phyloP scores from a whole-genome alignment of 2,888 invertebrate species.

The Subacronicta megacephala region DNA sequence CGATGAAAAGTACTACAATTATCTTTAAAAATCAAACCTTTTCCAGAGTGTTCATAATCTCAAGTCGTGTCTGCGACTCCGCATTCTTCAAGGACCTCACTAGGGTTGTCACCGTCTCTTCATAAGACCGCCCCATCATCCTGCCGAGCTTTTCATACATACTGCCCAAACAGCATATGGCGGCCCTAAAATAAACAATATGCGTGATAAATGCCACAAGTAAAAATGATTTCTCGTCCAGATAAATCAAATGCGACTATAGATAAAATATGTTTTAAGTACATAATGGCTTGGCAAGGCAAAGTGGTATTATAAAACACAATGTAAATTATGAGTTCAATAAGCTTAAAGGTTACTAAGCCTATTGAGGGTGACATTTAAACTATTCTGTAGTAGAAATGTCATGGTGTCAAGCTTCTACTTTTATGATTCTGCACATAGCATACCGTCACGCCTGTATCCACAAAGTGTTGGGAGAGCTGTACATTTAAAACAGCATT shows the following conservation, averaged over 20 bases:
- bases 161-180: slow-evolving; percentile 97
- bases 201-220: background rate
- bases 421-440: background rate
- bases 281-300: slow-evolving; percentile 7
- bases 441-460: background rate
- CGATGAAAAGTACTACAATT: no score
- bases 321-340: background rate
- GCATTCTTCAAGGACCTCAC: slow-evolving; percentile 97
- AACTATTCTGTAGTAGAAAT: background rate
- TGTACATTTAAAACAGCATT: no score
- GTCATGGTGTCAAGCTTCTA: slow-evolving; percentile 1
- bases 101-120: slow-evolving; percentile 98
- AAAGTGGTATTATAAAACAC: slow-evolving; percentile 13
- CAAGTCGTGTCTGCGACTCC: slow-evolving; percentile 98
- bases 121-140: slow-evolving; percentile 99
- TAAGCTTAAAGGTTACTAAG: slow-evolving; percentile 2
- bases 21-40: slow-evolving; percentile 90
- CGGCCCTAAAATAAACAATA: slow-evolving; percentile 92
- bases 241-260: slow-evolving; percentile 14
- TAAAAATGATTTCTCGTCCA: background rate
- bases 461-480: no score
- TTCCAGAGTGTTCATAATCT: slow-evolving; percentile 98
- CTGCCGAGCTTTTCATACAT: slow-evolving; percentile 99
- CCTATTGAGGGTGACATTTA: background rate
- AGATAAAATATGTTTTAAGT: slow-evolving; percentile 33